A percentile compares a stretch with the other conserved stretches of the same genome.
Evolutionary conservation across 2,797 vertebrate genomes (phyloP).

Genomic region (Labeo calbasu): DNA sequence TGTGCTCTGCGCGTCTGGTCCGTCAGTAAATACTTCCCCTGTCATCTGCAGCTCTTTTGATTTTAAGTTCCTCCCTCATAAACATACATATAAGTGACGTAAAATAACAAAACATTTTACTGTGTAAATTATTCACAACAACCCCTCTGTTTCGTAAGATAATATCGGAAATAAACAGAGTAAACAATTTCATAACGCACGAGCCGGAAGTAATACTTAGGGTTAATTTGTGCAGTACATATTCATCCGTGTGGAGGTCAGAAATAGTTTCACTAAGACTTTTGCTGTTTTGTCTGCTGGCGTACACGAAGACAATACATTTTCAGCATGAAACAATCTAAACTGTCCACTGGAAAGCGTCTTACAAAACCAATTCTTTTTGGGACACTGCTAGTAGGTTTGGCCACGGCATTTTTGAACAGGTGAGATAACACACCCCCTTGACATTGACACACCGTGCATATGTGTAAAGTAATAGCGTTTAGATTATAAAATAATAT

Average conservation of each 20-base stretch:
- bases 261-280: not conserved
- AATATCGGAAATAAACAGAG: not conserved
- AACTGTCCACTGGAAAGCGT: slow-evolving; percentile 71
- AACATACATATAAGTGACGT: not conserved
- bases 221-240: slow-evolving; percentile 3
- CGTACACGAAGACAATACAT: not conserved
- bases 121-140: not conserved
- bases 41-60: not conserved
- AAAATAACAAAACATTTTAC: too few species aligned
- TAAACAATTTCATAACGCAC: not conserved
- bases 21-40: slow-evolving; percentile 20
- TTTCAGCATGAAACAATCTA: slow-evolving; percentile 69
- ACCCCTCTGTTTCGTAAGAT: not conserved
- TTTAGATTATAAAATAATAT: not conserved
- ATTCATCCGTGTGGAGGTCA: slow-evolving; percentile 23
- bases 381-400: slow-evolving; percentile 70
- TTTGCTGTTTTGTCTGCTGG: not conserved
- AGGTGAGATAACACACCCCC: slow-evolving; percentile 65
- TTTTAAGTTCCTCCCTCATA: not conserved
- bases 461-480: not conserved
- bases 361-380: slow-evolving; percentile 76
- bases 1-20: slow-evolving; percentile 7
- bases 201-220: slow-evolving; percentile 63
- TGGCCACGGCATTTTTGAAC: slow-evolving; percentile 73
- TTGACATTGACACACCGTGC: not conserved